These are phyloP conservation scores for Australoheros facetus DNA, from an alignment of 2,797 vertebrate species.

Conservation along the genomic window DNA sequence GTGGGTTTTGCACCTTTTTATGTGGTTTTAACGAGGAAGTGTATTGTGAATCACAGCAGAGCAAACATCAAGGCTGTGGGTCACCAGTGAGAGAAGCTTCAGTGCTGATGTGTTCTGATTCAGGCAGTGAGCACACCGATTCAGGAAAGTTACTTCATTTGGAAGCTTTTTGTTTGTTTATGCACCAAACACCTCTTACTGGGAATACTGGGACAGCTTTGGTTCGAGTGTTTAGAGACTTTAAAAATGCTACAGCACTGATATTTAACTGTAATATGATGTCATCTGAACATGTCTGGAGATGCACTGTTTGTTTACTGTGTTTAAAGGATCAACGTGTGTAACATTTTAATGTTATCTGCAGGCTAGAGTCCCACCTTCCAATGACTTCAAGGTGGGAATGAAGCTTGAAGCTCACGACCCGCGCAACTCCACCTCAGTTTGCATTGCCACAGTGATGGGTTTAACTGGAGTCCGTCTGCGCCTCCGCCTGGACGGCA, in stretches of 20 bases:
- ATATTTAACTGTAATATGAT: neutral
- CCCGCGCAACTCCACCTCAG: slow-evolving; percentile 91
- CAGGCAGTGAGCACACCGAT: neutral
- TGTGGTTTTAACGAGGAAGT: neutral
- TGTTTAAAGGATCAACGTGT: neutral
- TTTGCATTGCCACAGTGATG: slow-evolving; percentile 95
- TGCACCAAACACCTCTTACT: neutral
- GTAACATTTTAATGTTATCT: slow-evolving; percentile 15
- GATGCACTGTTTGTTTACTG: neutral
- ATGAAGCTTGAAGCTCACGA: slow-evolving; percentile 97
- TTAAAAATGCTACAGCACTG: neutral
- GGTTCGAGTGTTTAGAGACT: neutral
- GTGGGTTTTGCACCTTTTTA: neutral
- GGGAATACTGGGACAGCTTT: neutral
- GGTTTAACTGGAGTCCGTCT: slow-evolving; percentile 90
- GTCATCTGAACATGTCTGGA: no score
- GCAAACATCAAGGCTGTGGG: neutral
- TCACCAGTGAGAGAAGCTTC: neutral
- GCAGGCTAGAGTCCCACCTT: slow-evolving; percentile 89
- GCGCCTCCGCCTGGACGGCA: slow-evolving; percentile 92
- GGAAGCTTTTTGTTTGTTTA: neutral
- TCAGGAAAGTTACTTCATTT: neutral
- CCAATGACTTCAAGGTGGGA: slow-evolving; percentile 94
- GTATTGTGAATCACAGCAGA: neutral
- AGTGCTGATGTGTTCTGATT: neutral